Conservation (phyloP, 2,797 vertebrate genomes). For the Varecia variegata region DNA sequence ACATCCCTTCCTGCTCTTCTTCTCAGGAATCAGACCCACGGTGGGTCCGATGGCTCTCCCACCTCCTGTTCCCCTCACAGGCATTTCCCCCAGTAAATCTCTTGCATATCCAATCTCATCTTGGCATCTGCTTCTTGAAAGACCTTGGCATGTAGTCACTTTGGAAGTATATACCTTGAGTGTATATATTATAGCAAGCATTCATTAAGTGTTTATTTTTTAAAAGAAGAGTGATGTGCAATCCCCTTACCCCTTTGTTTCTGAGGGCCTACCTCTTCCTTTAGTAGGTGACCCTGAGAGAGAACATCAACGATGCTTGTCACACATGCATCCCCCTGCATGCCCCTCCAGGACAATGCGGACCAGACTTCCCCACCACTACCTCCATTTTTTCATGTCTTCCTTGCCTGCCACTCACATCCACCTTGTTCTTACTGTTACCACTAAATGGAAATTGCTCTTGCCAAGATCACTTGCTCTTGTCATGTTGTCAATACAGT, state of each 20-base stretch:
- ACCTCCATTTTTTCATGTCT: background rate
- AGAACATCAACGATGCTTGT: background rate
- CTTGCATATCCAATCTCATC: background rate
- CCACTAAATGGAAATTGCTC: background rate
- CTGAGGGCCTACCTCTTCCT: background rate
- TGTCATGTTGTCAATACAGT: background rate
- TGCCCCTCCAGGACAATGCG: background rate
- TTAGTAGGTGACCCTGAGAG: background rate
- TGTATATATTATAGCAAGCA: background rate
- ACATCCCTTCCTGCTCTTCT: background rate
- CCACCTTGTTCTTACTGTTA: background rate
- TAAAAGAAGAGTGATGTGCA: background rate
- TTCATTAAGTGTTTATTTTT: background rate
- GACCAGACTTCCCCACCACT: background rate
- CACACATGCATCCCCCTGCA: rapidly evolving
- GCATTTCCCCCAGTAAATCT: background rate
- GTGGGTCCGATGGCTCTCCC: background rate
- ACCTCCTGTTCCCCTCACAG: background rate
- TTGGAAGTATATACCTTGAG: background rate
- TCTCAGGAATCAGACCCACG: background rate
- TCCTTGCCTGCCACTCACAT: background rate
- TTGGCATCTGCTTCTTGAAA: background rate
- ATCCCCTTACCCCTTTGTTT: background rate
- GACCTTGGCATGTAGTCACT: background rate
- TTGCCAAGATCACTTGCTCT: background rate